phyloP scores from a whole-genome alignment of 1,140 invertebrate genomes.

The Drosophila paulistorum region DNA sequence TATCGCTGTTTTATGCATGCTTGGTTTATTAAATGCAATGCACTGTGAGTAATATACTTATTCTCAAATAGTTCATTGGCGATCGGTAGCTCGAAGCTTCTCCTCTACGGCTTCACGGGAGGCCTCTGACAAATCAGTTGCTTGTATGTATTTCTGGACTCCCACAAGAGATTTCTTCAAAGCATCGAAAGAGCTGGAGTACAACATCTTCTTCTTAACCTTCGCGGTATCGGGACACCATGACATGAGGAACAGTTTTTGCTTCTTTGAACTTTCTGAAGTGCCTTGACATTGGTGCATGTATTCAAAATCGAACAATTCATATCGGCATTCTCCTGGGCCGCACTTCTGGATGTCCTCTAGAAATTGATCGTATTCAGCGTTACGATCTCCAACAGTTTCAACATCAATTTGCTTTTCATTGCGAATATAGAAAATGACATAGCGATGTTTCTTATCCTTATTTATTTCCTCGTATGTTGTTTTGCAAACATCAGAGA shows the following conservation, averaged over 20 bases:
- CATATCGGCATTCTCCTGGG: conserved; percentile 95
- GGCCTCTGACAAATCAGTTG: conserved; percentile 95
- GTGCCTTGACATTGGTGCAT: conserved; percentile 97
- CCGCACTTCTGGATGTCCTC: conserved; percentile 95
- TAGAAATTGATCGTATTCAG: conserved; percentile 94
- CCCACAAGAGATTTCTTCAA: conserved; percentile 97
- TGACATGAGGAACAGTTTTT: conserved; percentile 97
- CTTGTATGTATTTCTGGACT: conserved; percentile 98
- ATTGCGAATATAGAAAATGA: conserved; percentile 97
- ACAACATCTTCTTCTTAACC: conserved; percentile 99
- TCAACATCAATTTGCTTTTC: conserved; percentile 97
- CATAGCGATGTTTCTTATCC: conserved; percentile 98
- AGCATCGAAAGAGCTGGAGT: conserved; percentile 98
- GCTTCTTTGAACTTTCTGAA: conserved; percentile 96
- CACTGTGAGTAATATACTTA: conserved; percentile 47
- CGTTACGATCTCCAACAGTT: conserved; percentile 92
- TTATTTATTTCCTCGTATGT: conserved; percentile 98
- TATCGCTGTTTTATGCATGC: conserved; percentile 72
- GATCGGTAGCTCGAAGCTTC: conserved; percentile 95
- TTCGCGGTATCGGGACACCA: conserved; percentile 98
- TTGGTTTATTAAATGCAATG: conserved; percentile 72
- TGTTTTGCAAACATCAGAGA: conserved; percentile 96
- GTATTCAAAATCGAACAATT: conserved; percentile 97
- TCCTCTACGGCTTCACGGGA: conserved; percentile 95
- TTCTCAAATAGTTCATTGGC: conserved; percentile 87